Conservation (phyloP, 2,113 vertebrate species). For the Maccullochella peelii region DNA sequence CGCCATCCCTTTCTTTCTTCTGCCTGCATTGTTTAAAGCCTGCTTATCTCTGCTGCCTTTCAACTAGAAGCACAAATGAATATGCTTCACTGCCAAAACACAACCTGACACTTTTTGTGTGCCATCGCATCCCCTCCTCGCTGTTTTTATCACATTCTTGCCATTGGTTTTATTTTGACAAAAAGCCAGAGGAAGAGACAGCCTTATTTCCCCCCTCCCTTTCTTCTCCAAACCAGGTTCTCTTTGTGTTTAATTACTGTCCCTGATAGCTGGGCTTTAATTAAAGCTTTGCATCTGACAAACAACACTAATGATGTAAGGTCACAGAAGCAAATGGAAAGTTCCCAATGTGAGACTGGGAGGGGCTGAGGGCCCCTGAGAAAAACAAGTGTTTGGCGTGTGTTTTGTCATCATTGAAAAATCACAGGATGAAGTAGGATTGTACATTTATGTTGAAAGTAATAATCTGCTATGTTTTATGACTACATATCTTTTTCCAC, state of each 20-base stretch:
- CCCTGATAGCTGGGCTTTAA: constrained; percentile 56
- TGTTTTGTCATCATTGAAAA: not conserved
- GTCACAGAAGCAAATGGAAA: constrained; percentile 37
- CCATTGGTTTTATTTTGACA: constrained; percentile 53
- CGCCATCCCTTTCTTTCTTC: constrained; percentile 9
- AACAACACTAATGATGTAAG: constrained; percentile 56
- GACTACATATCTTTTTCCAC: too few relatives aligned
- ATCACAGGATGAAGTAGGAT: not conserved
- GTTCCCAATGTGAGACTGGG: not conserved
- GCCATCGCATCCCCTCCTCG: not conserved
- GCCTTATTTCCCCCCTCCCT: not conserved
- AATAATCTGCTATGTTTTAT: not conserved
- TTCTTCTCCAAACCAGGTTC: constrained; percentile 21
- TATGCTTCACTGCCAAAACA: constrained; percentile 52
- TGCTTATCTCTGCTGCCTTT: constrained; percentile 55
- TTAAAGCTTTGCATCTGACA: constrained; percentile 63
- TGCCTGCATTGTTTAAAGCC: constrained; percentile 47
- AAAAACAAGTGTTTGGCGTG: too few relatives aligned
- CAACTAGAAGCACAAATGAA: constrained; percentile 56
- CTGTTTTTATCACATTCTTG: constrained; percentile 50
- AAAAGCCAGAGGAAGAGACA: constrained; percentile 44
- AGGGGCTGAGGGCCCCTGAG: not conserved
- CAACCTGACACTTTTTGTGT: constrained; percentile 53
- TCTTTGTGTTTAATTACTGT: constrained; percentile 60
- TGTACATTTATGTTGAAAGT: not conserved